A percentile compares a stretch with the other conserved stretches of the same genome.
Conservation (phyloP, 1,140 invertebrate genomes). For the Ceratina australensis region DNA sequence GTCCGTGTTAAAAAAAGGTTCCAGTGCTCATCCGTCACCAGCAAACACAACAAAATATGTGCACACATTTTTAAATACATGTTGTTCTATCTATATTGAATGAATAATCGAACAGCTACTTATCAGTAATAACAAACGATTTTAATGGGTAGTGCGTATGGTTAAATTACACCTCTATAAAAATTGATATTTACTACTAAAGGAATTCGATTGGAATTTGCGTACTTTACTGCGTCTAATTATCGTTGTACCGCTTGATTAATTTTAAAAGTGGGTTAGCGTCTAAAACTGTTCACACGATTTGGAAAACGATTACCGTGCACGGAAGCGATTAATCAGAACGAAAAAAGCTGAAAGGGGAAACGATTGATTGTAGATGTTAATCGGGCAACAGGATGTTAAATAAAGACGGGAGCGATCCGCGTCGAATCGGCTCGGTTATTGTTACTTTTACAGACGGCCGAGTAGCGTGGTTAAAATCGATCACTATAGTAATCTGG, state of each 20-base stretch:
- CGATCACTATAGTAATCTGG: conserved; percentile 28
- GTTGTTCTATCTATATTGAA: neutral
- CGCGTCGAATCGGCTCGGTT: conserved; percentile 25
- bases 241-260: too few relatives aligned
- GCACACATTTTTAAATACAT: neutral
- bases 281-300: neutral
- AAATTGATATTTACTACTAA: neutral
- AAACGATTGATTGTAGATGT: conserved; percentile 14
- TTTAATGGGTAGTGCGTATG: neutral
- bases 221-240: too few relatives aligned
- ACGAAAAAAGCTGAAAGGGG: neutral
- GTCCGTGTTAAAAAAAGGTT: conserved; percentile 13
- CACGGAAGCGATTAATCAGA: neutral
- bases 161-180: neutral
- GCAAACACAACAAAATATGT: neutral
- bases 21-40: conserved; percentile 10
- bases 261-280: neutral
- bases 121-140: too few relatives aligned
- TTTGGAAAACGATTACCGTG: neutral
- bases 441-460: conserved; percentile 51
- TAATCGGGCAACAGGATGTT: conserved; percentile 45
- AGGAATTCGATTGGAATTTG: too few relatives aligned
- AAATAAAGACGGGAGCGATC: conserved; percentile 20
- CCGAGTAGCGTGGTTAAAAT: conserved; percentile 47
- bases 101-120: neutral